Evolutionary conservation across 2,797 vertebrate genomes (phyloP).

Genomic region (Margarornis squamiger): DNA sequence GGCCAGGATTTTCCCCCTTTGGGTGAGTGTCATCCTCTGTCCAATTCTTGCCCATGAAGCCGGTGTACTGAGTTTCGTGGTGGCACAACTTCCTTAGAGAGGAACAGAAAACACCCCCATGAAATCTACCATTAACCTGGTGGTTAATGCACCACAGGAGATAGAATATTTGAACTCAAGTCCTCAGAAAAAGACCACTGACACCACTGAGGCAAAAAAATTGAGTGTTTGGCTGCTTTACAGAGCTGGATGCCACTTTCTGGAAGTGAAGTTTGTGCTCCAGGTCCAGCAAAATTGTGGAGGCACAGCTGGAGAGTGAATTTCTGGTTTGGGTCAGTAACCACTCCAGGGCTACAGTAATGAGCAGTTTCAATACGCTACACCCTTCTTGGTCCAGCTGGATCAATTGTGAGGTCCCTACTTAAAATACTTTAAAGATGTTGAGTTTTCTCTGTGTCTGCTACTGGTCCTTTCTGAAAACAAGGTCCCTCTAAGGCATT

Average conservation of each 20-base stretch:
- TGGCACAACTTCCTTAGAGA: neutral
- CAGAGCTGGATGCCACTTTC: neutral
- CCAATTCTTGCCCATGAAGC: neutral
- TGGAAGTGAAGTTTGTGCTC: neutral
- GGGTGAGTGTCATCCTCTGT: neutral
- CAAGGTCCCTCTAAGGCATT: neutral
- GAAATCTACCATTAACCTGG: neutral
- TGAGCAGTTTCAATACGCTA: neutral
- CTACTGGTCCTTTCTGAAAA: neutral
- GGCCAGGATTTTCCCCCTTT: neutral
- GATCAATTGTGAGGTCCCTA: neutral
- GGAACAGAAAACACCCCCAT: neutral
- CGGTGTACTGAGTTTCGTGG: neutral
- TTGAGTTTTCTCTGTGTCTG: neutral
- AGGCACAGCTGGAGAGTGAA: neutral
- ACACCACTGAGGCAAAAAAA: neutral
- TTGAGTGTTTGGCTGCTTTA: neutral
- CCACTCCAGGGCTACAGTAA: neutral
- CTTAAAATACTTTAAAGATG: neutral
- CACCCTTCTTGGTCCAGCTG: neutral
- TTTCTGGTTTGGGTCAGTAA: neutral
- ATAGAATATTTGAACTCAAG: neutral
- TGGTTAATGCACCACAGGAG: neutral
- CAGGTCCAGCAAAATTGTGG: neutral
- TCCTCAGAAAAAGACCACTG: neutral